A percentile compares a stretch with the other conserved stretches of the same genome.
Evolutionary conservation across 2,113 vertebrate genomes (phyloP).

Genomic region (Caranx melampygus): DNA sequence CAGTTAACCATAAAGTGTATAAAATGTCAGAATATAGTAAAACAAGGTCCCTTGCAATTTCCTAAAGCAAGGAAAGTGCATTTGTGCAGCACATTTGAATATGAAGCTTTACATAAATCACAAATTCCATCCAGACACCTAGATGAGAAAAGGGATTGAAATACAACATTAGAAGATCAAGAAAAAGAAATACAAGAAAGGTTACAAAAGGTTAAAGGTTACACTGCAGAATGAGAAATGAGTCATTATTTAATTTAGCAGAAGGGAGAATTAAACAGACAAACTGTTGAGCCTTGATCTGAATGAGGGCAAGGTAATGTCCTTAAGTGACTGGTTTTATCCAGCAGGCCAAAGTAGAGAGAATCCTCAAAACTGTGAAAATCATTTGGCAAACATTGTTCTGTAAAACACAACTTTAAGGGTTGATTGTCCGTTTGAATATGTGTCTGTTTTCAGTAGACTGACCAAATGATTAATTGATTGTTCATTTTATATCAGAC

Average conservation of each 20-base stretch:
- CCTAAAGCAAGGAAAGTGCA: background rate
- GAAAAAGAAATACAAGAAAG: too few species aligned
- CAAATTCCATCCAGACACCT: too few species aligned
- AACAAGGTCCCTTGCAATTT: background rate
- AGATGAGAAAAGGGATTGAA: too few species aligned
- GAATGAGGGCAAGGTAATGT: background rate
- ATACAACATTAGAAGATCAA: too few species aligned
- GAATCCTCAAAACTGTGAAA: background rate
- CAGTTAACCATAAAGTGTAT: background rate
- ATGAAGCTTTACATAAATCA: too few species aligned
- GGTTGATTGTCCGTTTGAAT: background rate
- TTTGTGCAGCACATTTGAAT: too few species aligned
- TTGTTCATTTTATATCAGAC: background rate
- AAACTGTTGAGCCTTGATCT: too few species aligned
- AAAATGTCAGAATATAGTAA: background rate
- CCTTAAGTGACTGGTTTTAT: background rate
- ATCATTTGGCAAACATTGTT: background rate
- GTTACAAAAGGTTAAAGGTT: too few species aligned
- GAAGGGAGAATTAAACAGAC: too few species aligned
- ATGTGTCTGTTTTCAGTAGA: background rate
- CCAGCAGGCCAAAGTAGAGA: background rate
- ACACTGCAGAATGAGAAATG: too few species aligned
- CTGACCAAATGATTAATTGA: background rate
- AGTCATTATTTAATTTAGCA: too few species aligned
- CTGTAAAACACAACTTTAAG: background rate